Base-by-base conservation (phyloP, 2,797 vertebrate genomes). In the Propithecus deckenii region DNA sequence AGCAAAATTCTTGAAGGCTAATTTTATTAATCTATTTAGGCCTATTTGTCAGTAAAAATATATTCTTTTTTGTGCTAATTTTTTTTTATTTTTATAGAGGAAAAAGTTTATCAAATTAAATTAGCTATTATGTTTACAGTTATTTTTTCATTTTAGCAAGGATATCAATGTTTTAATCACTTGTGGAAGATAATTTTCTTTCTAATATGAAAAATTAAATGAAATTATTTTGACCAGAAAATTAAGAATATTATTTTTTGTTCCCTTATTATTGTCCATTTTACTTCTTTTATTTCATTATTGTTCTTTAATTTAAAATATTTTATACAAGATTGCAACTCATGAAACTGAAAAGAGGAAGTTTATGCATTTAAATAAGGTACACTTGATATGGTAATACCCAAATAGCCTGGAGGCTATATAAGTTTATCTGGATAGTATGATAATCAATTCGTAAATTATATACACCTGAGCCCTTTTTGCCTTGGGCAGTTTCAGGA, bases 361-460 rank as follows among this genome's bases (percentile, higher is more conserved):
- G 28, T 20, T 86, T 55, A 80, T 95, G 28, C 55, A 97, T 96
- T 97, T 98, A 89, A 98, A 93, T 95, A 69, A 96, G 41, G 13
- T 79, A 6, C 13, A 61, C 52, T 90, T 87, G 30, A 69, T 92
- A 80, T 65, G 46, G 48, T 10, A 88, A 76, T 72, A 89, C 35
- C 76, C 76, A 59, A 93, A 93, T 71, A 97, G 93, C 94, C 96
- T 94, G 52, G 38, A 95, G 96, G 93, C 93, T 76, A 41, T 43
- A 72, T 61, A 91, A 63, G 20, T 86, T 84, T 74, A 89, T 94
- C 30, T 67, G 88, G 61, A 46, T 67, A 50, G 12, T 96, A 97
- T 97, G 95, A 50, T 92, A 98, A 98, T 98, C 38, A 22, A 74
- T 55, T 97, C 46, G 92, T 97, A 93, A 95, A 97, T 97, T 93